phyloP scores from a whole-genome alignment of 1,140 invertebrate genomes.

The Pantala flavescens region DNA sequence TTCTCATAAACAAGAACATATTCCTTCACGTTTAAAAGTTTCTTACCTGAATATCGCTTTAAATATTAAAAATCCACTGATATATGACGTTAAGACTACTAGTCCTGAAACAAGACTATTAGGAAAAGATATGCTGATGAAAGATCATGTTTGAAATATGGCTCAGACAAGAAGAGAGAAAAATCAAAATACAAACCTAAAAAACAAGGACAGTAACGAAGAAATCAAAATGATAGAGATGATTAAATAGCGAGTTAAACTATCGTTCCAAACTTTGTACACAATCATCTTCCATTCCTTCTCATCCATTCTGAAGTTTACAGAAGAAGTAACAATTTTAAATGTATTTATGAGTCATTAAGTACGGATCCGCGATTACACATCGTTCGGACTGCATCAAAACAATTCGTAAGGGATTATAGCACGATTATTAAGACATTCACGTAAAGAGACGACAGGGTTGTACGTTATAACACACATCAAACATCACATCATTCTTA shows the following conservation, averaged over 20 bases:
- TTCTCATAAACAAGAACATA: too few relatives aligned
- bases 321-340: neutral
- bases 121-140: conserved; percentile 8
- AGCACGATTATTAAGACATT: too few relatives aligned
- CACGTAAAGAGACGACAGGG: too few relatives aligned
- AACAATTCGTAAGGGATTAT: too few relatives aligned
- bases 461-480: too few relatives aligned
- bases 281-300: neutral
- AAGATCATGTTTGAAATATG: neutral
- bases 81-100: neutral
- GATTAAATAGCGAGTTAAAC: neutral
- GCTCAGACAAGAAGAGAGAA: neutral
- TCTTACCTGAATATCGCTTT: conserved; percentile 14
- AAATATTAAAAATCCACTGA: conserved; percentile 11
- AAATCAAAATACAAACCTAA: neutral
- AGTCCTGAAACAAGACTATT: conserved; percentile 7
- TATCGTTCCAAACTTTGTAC: neutral
- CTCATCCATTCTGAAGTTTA: neutral
- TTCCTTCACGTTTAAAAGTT: neutral
- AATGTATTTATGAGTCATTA: too few relatives aligned
- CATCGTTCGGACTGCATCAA: too few relatives aligned
- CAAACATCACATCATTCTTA: too few relatives aligned
- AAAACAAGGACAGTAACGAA: neutral
- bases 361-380: too few relatives aligned
- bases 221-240: neutral